Evolutionary conservation across 2,797 vertebrate genomes (phyloP).

Genomic region (Podarcis lilfordi): DNA sequence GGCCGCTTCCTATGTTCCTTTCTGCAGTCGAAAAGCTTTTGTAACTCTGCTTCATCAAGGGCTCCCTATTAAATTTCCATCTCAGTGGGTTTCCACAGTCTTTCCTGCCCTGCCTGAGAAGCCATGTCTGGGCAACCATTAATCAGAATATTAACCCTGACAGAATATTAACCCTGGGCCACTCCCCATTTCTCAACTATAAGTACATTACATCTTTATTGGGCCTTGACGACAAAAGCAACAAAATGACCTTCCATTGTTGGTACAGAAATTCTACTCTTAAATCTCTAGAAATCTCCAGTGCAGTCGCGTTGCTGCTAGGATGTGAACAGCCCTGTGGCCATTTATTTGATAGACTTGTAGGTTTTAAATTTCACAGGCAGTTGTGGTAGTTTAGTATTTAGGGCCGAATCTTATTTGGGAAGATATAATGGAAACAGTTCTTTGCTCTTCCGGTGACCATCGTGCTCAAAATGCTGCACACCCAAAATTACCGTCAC

Average conservation of each 20-base stretch:
- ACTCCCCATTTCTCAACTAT: neutral
- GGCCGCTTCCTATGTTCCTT: too few relatives aligned
- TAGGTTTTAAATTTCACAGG: neutral
- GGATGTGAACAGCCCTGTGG: slow-evolving; percentile 54
- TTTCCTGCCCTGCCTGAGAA: neutral
- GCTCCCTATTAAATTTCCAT: too few relatives aligned
- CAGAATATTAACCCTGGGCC: neutral
- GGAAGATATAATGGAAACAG: fast-evolving
- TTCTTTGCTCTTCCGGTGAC: neutral
- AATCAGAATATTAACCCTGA: neutral
- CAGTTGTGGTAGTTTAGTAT: neutral
- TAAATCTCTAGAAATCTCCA: slow-evolving; percentile 20
- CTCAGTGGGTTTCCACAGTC: neutral
- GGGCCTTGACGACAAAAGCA: neutral
- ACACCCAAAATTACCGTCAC: neutral
- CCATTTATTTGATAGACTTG: slow-evolving; percentile 6
- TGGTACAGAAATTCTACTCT: neutral
- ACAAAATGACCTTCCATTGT: neutral
- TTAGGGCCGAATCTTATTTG: neutral
- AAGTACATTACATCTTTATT: neutral
- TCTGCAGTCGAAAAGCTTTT: too few relatives aligned
- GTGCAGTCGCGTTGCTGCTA: slow-evolving; percentile 29
- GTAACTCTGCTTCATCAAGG: too few relatives aligned
- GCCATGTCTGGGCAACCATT: neutral
- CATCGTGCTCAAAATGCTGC: neutral